phyloP scores from a whole-genome alignment of 2,797 vertebrate genomes.

The Gobionotothen gibberifrons region DNA sequence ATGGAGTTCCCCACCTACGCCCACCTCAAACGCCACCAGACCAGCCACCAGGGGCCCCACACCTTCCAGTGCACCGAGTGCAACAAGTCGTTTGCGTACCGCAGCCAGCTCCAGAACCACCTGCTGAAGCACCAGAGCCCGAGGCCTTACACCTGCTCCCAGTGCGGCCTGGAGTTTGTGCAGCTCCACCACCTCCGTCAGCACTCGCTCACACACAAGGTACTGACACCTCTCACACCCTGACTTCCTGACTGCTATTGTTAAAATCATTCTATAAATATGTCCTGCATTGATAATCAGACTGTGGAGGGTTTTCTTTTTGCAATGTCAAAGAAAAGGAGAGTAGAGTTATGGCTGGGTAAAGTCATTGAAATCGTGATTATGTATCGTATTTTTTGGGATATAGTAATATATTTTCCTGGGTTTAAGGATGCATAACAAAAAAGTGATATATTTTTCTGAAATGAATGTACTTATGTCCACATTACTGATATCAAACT shows the following conservation, averaged over 20 bases:
- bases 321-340: slow-evolving; percentile 5
- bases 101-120: slow-evolving; percentile 98
- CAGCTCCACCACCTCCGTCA: slow-evolving; percentile 98
- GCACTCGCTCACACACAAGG: slow-evolving; percentile 97
- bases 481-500: too few species aligned
- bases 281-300: slow-evolving; percentile 11
- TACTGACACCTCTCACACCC: slow-evolving; percentile 61
- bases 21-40: slow-evolving; percentile 95
- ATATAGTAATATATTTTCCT: too few species aligned
- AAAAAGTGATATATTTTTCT: too few species aligned
- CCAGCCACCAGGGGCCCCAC: slow-evolving; percentile 95
- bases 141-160: slow-evolving; percentile 95
- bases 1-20: slow-evolving; percentile 98
- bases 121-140: slow-evolving; percentile 96
- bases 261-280: slow-evolving; percentile 18
- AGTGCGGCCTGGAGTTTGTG: slow-evolving; percentile 97
- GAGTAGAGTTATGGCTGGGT: not conserved
- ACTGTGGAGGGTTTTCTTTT: not conserved
- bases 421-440: too few species aligned
- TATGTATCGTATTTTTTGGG: too few species aligned
- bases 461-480: too few species aligned
- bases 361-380: too few species aligned
- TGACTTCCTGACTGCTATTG: slow-evolving; percentile 9
- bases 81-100: slow-evolving; percentile 95
- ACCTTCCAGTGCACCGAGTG: slow-evolving; percentile 97